Percentiles rank a stretch among this genome's conserved stretches.
Conservation (phyloP, 2,113 vertebrate genomes). For the Sapajus apella region DNA sequence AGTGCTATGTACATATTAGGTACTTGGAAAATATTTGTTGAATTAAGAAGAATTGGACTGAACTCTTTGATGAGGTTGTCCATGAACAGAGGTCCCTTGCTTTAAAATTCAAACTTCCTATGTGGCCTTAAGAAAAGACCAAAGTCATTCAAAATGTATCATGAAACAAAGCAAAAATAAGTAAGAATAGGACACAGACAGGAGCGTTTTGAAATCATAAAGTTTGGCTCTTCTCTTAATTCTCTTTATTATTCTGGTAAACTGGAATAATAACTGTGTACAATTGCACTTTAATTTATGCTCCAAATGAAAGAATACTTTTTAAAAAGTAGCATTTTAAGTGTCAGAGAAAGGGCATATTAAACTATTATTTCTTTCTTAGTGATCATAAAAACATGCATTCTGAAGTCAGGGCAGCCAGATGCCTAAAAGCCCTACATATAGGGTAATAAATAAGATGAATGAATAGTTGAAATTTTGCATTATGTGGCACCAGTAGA, state of each 20-base stretch:
- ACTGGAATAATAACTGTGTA: constrained; percentile 11
- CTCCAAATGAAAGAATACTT: constrained; percentile 29
- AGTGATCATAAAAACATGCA: constrained; percentile 72
- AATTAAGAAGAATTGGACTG: background rate
- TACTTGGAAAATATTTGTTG: background rate
- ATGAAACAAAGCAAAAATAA: background rate
- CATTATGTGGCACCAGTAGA: constrained; percentile 73
- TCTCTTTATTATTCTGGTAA: background rate
- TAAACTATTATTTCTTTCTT: constrained; percentile 77
- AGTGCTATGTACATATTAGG: background rate
- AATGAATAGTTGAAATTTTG: constrained; percentile 84
- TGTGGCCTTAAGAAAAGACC: background rate
- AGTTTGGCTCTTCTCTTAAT: background rate
- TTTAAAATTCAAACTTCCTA: background rate
- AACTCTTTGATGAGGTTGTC: background rate
- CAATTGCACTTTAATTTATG: constrained; percentile 59
- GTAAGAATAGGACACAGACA: background rate
- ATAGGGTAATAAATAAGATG: constrained; percentile 82
- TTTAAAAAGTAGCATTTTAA: constrained; percentile 66
- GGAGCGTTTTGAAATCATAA: background rate
- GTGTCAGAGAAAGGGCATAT: constrained; percentile 63
- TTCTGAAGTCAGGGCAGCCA: constrained; percentile 70
- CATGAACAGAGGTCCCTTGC: background rate
- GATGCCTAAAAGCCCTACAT: constrained; percentile 71
- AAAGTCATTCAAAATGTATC: background rate